Conservation (phyloP, 1,140 invertebrate genomes). For the Apis dorsata region DNA sequence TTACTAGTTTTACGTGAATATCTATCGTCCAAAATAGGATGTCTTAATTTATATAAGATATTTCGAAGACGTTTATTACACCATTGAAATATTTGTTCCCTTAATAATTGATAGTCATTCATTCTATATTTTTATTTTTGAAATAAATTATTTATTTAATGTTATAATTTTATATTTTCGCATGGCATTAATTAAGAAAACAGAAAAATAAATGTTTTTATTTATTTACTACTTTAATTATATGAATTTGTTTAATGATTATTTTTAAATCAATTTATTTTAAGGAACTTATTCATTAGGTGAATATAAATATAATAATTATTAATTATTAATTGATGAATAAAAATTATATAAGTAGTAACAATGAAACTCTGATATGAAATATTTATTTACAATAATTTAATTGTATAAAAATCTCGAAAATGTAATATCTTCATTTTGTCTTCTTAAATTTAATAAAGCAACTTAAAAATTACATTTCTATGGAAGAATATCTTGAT, state of each 20-base stretch:
- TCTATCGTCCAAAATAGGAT: too few species aligned
- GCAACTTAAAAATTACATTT: conserved; percentile 21
- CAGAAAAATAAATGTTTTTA: neutral
- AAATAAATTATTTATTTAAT: neutral
- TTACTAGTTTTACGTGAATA: too few species aligned
- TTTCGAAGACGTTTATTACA: neutral
- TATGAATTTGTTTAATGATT: neutral
- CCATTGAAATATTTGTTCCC: conserved; percentile 31
- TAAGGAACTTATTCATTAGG: conserved; percentile 8
- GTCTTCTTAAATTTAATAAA: conserved; percentile 29
- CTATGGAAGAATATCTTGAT: conserved; percentile 47
- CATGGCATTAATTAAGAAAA: neutral
- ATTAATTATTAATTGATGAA: conserved; percentile 10
- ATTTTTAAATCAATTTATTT: conserved; percentile 29
- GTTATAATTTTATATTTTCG: neutral
- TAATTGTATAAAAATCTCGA: conserved; percentile 55
- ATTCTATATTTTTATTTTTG: conserved; percentile 11
- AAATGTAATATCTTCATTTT: conserved; percentile 38
- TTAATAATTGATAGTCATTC: neutral
- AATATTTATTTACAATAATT: conserved; percentile 64
- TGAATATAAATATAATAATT: neutral
- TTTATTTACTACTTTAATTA: neutral
- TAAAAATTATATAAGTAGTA: conserved; percentile 9
- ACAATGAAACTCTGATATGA: conserved; percentile 18
- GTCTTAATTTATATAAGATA: too few species aligned